These are phyloP conservation scores for Ceratosolen solmsi DNA, from an alignment of 1,140 invertebrate species.

Conservation along the genomic window DNA sequence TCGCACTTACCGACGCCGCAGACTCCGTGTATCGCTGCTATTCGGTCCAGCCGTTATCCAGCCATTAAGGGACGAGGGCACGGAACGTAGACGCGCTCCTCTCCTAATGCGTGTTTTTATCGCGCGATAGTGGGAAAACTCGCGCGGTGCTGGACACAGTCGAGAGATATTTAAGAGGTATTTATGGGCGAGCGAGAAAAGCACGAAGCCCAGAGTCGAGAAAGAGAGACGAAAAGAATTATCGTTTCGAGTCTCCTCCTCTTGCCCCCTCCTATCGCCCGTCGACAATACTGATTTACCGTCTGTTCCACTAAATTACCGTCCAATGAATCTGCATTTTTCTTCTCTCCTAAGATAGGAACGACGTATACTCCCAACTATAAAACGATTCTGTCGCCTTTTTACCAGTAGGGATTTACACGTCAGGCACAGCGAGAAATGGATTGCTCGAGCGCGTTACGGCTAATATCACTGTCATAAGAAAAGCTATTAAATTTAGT, in stretches of 20 bases:
- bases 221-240: too few relatives aligned
- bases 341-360: neutral
- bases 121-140: too few relatives aligned
- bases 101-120: too few relatives aligned
- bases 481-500: neutral
- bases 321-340: neutral
- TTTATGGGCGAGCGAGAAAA: too few relatives aligned
- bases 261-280: neutral
- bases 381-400: too few relatives aligned
- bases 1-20: too few relatives aligned
- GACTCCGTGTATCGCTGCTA: too few relatives aligned
- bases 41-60: slow-evolving; percentile 17
- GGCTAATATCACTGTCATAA: neutral
- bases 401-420: too few relatives aligned
- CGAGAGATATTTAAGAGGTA: too few relatives aligned
- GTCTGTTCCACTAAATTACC: neutral
- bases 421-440: neutral
- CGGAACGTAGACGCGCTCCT: slow-evolving; percentile 9
- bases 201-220: neutral
- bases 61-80: slow-evolving; percentile 20
- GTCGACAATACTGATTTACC: slow-evolving; percentile 2
- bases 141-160: too few relatives aligned
- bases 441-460: neutral
- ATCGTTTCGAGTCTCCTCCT: too few relatives aligned
- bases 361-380: too few relatives aligned